Percentiles rank a stretch among this genome's conserved stretches.
Evolutionary conservation across 1,140 invertebrate genomes (phyloP).

Genomic region (Drosophila bocki): DNA sequence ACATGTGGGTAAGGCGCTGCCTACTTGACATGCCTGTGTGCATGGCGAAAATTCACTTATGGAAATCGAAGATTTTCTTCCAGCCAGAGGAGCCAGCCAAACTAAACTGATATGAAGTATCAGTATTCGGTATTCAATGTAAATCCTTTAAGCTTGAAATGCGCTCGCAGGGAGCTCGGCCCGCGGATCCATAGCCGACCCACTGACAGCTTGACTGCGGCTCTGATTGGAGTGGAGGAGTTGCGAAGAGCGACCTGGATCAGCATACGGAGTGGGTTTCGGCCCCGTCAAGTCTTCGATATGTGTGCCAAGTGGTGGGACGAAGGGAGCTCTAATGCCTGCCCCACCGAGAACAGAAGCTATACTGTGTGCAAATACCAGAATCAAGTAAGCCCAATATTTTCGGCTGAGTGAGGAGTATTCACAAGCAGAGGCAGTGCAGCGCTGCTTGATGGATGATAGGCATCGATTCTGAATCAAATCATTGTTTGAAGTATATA

Average conservation of each 20-base stretch:
- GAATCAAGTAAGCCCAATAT: slow-evolving; percentile 9
- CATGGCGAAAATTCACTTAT: slow-evolving; percentile 71
- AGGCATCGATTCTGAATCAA: not conserved
- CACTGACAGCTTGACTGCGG: slow-evolving; percentile 50
- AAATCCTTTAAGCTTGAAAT: slow-evolving; percentile 80
- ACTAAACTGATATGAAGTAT: slow-evolving; percentile 83
- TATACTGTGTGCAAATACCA: slow-evolving; percentile 4
- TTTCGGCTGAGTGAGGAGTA: slow-evolving; percentile 3
- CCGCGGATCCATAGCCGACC: slow-evolving; percentile 17
- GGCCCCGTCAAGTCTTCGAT: slow-evolving; percentile 3
- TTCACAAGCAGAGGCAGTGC: not conserved
- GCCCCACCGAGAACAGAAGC: not conserved
- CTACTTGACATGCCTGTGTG: slow-evolving; percentile 50
- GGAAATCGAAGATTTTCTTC: slow-evolving; percentile 74
- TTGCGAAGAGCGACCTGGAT: slow-evolving; percentile 20
- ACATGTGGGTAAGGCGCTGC: slow-evolving; percentile 31
- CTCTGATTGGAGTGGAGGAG: slow-evolving; percentile 32
- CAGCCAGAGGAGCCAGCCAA: slow-evolving; percentile 21
- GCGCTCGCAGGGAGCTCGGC: slow-evolving; percentile 48
- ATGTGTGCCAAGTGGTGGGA: slow-evolving; percentile 23
- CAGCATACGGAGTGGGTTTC: slow-evolving; percentile 2
- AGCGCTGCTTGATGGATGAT: not conserved
- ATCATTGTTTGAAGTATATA: not conserved
- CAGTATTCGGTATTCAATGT: slow-evolving; percentile 79
- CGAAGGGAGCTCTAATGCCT: slow-evolving; percentile 5